Evolutionary conservation across 2,113 vertebrate species (phyloP), one percentile per base, ranked within the genome.

Genomic region (Grallaria varia): DNA sequence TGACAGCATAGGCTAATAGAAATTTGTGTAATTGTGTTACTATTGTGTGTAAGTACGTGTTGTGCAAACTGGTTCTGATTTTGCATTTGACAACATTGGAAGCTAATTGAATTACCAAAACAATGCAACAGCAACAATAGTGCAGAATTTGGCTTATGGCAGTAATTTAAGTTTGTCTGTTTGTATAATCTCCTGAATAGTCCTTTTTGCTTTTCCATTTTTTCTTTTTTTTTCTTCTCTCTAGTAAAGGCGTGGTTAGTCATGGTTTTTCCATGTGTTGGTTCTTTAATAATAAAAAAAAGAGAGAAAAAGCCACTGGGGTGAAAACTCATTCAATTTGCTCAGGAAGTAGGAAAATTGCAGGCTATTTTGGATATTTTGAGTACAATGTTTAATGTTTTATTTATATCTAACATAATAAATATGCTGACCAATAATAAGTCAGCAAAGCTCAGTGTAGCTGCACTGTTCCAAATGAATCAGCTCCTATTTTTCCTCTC

Each of bases 351-450:
- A 56, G 84, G 58, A 94, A 66, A 76, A 76, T 87, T 81, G 62
- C 69, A 76, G 60, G 16, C 60, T 89, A 8, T 52, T 88, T 63
- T 49, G 40, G 64, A 9, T 91, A 72, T 91, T 94, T 82, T 55
- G 53, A 85, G 89, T 63, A 52, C 68, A 87, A 83, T 49, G n/a
- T 66, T 84, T 91, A 68, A 94, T 72, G 78, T 87, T 91, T 92
- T 90, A 89, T 95, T 96, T 91, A 79, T 92, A 82, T 64, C 49
- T 68, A 24, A 25, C 49, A 79, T 74, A 83, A 74, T 88, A 92
- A 92, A 92, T 80, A 67, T 74, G 76, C 86, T 95, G 92, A 95
- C 83, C 86, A 92, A 62, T 92, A 80, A 58, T 74, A 93, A 80
- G 79, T 90, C 92, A 92, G 90, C 85, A 88, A 69, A 95, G 86